Base-by-base conservation (phyloP, 2,888 invertebrate species). In the Drosophila seclusa region DNA sequence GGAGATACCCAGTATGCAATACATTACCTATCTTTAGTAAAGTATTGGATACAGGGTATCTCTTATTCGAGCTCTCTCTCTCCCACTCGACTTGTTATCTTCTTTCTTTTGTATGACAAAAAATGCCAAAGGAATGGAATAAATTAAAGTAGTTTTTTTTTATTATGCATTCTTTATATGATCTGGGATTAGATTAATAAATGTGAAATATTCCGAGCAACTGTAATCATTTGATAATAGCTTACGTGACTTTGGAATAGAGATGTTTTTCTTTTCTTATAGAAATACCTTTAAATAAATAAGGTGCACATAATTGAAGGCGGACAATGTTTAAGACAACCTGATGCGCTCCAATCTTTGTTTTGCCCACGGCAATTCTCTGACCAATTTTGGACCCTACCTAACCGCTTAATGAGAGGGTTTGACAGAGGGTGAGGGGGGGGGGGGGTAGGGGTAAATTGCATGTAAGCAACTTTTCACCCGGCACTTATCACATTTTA, bases 401-500 rank as follows among this genome's bases (percentile, higher is more conserved):
- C 50, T 11, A 24, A 34, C 60, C 32, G 58, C 32, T 67, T 40
- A 59, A 65, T 55, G 38, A 38, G 55, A 38, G 55, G 59, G 55
- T 60, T 45, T 69, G 48, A 48, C 24, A 18, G 24, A 11, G 8
- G 24, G 16, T 6, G 31, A n/a, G 3, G n/a, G 11, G 5, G 27
- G 27, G 11, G 45, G 54, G 50, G 64, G 49, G 64, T 31, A 63
- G 32, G 40, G 40, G 21, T 24, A 72, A 68, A 76, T 87, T 82
- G 78, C 78, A 82, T 76, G 82, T 73, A 82, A 49, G 61, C 63
- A 73, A 85, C 71, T 82, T 84, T 87, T 82, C 71, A 88, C 82
- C 89, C 86, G 73, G 82, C 91, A 91, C 87, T 91, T 91, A 92
- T 91, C 92, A 91, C 92, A 91, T 91, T 91, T 91, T 91, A 90